These are phyloP conservation scores for Castor canadensis DNA, from an alignment of 2,113 vertebrate genomes.

Conservation along the genomic window DNA sequence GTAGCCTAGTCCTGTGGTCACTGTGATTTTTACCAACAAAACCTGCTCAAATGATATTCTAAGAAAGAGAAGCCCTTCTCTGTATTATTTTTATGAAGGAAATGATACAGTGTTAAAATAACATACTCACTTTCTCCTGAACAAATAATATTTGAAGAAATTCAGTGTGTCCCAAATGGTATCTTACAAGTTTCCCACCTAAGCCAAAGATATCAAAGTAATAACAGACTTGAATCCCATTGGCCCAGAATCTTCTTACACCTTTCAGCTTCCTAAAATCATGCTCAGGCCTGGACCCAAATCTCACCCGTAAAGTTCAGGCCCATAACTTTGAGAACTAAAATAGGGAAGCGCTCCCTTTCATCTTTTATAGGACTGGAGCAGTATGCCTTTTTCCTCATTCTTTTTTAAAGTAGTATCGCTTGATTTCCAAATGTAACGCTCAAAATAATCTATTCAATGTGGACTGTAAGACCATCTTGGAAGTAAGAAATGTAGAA, in stretches of 20 bases:
- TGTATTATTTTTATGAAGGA: background rate
- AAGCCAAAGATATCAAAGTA: slow-evolving; percentile 20
- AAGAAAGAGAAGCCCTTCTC: background rate
- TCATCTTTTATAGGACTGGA: background rate
- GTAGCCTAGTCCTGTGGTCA: accelerated
- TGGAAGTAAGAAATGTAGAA: background rate
- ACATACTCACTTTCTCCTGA: background rate
- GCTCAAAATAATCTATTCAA: background rate
- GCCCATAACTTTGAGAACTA: background rate
- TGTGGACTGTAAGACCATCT: background rate
- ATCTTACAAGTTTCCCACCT: background rate
- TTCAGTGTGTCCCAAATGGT: background rate
- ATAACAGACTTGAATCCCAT: background rate
- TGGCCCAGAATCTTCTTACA: background rate
- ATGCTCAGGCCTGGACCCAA: background rate
- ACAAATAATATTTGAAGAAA: background rate
- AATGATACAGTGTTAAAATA: background rate
- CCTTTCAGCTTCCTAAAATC: background rate
- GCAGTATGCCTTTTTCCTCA: background rate
- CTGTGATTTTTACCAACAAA: background rate
- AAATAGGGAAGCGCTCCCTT: background rate
- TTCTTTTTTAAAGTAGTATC: background rate
- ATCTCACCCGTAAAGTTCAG: background rate
- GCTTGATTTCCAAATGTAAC: background rate
- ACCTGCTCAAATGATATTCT: background rate